phyloP scores from a whole-genome alignment of 2,797 vertebrate species.

The Megaceryle alcyon region DNA sequence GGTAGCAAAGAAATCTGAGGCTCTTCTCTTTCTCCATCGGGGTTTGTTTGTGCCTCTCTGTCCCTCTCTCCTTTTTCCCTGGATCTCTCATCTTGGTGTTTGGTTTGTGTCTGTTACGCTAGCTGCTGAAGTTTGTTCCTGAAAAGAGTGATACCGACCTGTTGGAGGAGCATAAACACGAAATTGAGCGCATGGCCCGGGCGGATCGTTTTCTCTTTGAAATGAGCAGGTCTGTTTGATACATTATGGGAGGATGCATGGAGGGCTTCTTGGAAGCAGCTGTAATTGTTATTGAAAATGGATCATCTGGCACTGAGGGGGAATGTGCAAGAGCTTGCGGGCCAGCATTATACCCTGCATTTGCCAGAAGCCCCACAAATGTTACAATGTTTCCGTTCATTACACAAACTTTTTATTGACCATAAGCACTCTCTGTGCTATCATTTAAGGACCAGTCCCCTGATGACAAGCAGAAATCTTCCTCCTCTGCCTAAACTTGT shows the following conservation, averaged over 20 bases:
- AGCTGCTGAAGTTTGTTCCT: slow-evolving; percentile 95
- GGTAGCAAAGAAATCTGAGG: not conserved
- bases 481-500: not conserved
- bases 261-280: slow-evolving; percentile 7
- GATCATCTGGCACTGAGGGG: not conserved
- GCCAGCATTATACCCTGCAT: not conserved
- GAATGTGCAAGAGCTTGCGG: not conserved
- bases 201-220: slow-evolving; percentile 97
- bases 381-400: not conserved
- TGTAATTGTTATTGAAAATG: slow-evolving; percentile 29
- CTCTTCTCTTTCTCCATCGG: not conserved
- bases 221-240: slow-evolving; percentile 91
- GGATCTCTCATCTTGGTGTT: not conserved
- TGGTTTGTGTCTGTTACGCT: slow-evolving; percentile 31
- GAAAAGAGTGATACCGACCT: slow-evolving; percentile 95
- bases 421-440: not conserved
- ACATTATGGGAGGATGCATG: not conserved
- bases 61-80: not conserved
- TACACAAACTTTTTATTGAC: not conserved
- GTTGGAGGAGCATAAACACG: slow-evolving; percentile 95
- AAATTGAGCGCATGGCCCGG: slow-evolving; percentile 94
- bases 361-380: not conserved
- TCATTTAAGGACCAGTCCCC: not conserved
- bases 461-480: not conserved
- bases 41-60: not conserved